Conservation (phyloP, 2,113 vertebrate genomes). For the Mirza zaza region DNA sequence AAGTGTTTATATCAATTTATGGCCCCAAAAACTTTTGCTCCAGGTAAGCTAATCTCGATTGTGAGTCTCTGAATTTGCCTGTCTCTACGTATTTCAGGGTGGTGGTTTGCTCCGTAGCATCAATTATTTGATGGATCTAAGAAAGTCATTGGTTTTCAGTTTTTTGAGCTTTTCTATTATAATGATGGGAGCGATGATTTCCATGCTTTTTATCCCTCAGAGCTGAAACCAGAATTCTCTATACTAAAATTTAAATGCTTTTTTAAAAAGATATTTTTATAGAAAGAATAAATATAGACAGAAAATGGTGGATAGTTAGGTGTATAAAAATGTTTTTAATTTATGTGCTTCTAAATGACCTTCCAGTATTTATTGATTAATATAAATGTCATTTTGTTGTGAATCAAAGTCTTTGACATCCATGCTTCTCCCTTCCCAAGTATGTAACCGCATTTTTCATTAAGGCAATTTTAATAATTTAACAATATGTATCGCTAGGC, state of each 20-base stretch:
- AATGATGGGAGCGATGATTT: not conserved
- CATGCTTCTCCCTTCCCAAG: constrained; percentile 14
- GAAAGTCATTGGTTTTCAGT: not conserved
- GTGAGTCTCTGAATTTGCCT: not conserved
- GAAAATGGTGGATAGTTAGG: not conserved
- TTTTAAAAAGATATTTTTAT: not conserved
- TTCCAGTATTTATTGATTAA: not conserved
- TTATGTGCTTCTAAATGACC: constrained; percentile 5
- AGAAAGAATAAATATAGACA: not conserved
- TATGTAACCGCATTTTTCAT: constrained; percentile 42
- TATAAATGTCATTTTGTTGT: constrained; percentile 48
- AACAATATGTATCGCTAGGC: not conserved
- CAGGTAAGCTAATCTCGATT: not conserved
- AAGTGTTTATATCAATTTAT: not conserved
- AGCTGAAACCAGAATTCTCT: not conserved
- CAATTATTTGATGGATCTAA: not conserved
- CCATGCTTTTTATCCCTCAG: not conserved
- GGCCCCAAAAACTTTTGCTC: not conserved
- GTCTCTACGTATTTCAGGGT: not conserved
- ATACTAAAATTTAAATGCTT: not conserved
- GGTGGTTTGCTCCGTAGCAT: not conserved
- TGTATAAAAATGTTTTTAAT: not conserved
- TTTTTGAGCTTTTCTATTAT: not conserved
- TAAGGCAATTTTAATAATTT: not conserved
- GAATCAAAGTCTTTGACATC: not conserved